Evolutionary conservation across 2,797 vertebrate genomes (phyloP).

Genomic region (Vipera ursinii): DNA sequence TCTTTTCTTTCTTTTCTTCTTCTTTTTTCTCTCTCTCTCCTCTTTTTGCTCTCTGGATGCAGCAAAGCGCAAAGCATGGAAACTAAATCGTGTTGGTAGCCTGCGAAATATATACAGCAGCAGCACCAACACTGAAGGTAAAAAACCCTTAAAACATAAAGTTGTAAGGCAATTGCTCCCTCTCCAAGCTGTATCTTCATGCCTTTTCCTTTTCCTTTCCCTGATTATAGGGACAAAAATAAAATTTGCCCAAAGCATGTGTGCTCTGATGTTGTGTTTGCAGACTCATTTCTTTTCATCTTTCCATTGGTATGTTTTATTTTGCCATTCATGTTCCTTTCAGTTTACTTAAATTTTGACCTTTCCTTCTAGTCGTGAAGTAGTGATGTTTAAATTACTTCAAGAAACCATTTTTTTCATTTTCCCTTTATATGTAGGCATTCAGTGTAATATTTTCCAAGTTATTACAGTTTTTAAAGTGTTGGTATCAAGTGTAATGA

Average conservation of each 20-base stretch:
- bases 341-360: conserved; percentile 80
- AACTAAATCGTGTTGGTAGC: conserved; percentile 89
- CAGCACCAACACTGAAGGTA: conserved; percentile 86
- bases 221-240: conserved; percentile 26
- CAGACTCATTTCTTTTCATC: conserved; percentile 65
- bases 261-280: conserved; percentile 62
- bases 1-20: conserved; percentile 60
- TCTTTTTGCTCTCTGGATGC: conserved; percentile 81
- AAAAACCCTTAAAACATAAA: conserved; percentile 59
- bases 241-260: conserved; percentile 62
- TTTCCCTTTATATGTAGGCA: conserved; percentile 74
- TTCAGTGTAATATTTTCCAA: conserved; percentile 87
- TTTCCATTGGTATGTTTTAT: conserved; percentile 64
- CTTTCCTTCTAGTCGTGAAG: conserved; percentile 72
- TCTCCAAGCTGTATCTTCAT: conserved; percentile 23
- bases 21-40: conserved; percentile 65
- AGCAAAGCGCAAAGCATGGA: conserved; percentile 93
- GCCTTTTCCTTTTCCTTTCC: conserved; percentile 6
- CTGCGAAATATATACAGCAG: conserved; percentile 90
- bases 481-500: conserved; percentile 98
- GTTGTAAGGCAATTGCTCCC: conserved; percentile 37
- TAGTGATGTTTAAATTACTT: conserved; percentile 79
- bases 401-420: conserved; percentile 72
- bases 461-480: conserved; percentile 93
- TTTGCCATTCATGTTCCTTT: conserved; percentile 76